Evolutionary conservation across 2,797 vertebrate genomes (phyloP).

Genomic region (Myotis vivesi): DNA sequence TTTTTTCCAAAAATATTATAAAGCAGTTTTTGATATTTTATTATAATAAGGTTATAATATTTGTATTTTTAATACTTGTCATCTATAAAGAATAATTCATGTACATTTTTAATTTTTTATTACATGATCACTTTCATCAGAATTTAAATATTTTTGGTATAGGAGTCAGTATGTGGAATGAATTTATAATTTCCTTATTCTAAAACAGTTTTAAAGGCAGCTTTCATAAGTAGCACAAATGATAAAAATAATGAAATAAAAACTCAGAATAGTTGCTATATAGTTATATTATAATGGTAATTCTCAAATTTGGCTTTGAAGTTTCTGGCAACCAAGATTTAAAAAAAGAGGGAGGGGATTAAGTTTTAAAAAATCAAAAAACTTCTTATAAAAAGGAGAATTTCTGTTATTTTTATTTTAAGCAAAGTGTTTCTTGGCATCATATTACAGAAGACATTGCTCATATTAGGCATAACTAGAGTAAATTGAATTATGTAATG

Average conservation of each 20-base stretch:
- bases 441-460: not conserved
- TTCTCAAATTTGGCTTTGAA: constrained; percentile 3
- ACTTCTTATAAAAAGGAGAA: not conserved
- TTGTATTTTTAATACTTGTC: constrained; percentile 13
- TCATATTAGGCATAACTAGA: not conserved
- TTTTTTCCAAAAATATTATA: not conserved
- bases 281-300: not conserved
- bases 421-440: not conserved
- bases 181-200: not conserved
- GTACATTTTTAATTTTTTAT: not conserved
- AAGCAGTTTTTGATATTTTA: not conserved
- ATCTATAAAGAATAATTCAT: not conserved
- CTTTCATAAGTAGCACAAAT: not conserved
- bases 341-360: not conserved
- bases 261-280: not conserved
- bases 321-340: not conserved
- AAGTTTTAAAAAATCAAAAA: not conserved
- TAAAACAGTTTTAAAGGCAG: not conserved
- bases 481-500: not conserved
- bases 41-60: not conserved
- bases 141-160: constrained; percentile 19
- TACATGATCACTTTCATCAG: not conserved
- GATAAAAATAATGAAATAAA: not conserved
- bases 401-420: constrained; percentile 1
- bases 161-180: not conserved